Conservation (phyloP, 2,888 invertebrate genomes). For the Stenurella melanura region DNA sequence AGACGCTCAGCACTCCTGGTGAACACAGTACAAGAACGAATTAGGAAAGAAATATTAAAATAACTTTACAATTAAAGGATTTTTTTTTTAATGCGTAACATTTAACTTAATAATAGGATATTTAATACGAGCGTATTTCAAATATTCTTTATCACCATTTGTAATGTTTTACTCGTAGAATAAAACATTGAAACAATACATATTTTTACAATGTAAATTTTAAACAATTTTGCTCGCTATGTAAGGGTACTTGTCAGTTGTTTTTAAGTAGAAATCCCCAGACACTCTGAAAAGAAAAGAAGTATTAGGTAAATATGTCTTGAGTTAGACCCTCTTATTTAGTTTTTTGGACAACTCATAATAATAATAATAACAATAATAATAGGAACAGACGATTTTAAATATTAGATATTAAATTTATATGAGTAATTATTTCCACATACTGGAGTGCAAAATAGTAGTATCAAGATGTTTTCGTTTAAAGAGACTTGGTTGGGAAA, state of each 20-base stretch:
- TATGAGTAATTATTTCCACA: no score
- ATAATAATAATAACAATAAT: no score
- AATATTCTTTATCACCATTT: neutral
- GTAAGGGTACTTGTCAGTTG: conserved; percentile 75
- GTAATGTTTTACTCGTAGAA: neutral
- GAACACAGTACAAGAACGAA: no score
- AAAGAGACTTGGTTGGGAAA: no score
- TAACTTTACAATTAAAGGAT: neutral
- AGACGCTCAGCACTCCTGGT: no score
- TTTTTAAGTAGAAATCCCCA: conserved; percentile 79
- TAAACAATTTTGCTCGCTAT: conserved; percentile 15
- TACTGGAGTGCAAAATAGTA: no score
- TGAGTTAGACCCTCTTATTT: neutral
- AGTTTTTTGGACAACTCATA: neutral
- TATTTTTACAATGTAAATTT: neutral
- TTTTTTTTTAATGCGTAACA: neutral
- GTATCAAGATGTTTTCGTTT: no score
- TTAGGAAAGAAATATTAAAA: neutral
- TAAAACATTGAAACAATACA: neutral
- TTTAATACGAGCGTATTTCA: neutral
- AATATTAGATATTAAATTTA: no score
- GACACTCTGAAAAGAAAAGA: conserved; percentile 64
- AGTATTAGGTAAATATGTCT: conserved; percentile 7
- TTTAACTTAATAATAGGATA: neutral
- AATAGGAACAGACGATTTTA: no score